A percentile compares a stretch with the other conserved stretches of the same genome.
Evolutionary conservation across 2,113 vertebrate genomes (phyloP).

Genomic region (Psammodynastes pulverulentus): DNA sequence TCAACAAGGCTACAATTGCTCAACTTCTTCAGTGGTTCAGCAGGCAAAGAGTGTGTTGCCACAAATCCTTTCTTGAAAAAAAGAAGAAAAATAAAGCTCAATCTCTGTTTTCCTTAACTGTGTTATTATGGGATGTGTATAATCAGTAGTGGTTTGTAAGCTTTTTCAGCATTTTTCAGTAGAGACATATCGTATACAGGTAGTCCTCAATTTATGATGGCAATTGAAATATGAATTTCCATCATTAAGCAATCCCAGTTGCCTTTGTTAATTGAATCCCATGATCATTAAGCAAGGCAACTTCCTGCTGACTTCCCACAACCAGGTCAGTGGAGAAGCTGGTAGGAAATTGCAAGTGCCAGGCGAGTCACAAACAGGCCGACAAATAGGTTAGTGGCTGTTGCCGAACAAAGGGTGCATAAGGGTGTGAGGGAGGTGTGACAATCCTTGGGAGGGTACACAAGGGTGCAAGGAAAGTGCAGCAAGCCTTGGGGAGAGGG

Average conservation of each 20-base stretch:
- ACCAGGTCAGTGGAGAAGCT: background rate
- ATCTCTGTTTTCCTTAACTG: background rate
- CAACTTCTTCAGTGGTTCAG: background rate
- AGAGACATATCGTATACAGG: background rate
- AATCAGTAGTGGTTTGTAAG: background rate
- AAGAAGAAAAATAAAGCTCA: background rate
- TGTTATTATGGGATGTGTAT: background rate
- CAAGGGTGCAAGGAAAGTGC: background rate
- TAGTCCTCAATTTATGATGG: background rate
- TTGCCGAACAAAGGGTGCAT: background rate
- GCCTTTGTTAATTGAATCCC: background rate
- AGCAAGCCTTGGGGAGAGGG: background rate
- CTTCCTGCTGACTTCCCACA: background rate
- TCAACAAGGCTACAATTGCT: background rate
- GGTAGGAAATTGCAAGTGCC: background rate
- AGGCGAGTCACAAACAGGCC: background rate
- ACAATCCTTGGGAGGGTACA: background rate
- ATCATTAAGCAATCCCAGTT: background rate
- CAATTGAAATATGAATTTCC: background rate
- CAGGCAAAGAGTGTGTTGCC: background rate
- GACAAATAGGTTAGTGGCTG: background rate
- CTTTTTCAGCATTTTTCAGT: background rate
- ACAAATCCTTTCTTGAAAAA: background rate
- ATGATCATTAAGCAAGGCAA: background rate
- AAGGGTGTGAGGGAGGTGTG: background rate